Evolutionary conservation across 1,140 invertebrate species (phyloP), one percentile per base, ranked within the genome.

Genomic region (Magallana angulata): DNA sequence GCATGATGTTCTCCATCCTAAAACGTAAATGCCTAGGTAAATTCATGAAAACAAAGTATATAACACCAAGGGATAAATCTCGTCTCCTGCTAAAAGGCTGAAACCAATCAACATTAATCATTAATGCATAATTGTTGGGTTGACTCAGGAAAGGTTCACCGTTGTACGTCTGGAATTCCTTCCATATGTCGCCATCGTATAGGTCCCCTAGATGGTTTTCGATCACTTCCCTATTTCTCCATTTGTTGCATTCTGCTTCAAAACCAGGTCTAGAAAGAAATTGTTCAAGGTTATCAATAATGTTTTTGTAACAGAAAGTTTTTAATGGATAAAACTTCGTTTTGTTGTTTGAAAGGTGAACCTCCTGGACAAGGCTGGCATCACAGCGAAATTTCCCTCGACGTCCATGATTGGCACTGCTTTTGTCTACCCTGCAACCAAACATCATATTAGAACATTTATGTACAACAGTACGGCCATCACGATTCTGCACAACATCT

Each of bases 111-210:
- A 88, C 56, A 85, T 88, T 88, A 24, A 88, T 12, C 62, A 88
- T 85, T 11, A 84, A 11, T 36, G 81, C 82, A 85, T 88, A 81
- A 60, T 84, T 80, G 56, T 76, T 81, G 3, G 68, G 57, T n/a
- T 80, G 48, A 82, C 56, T 48, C 68, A 86, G 59, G 59, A 86
- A 86, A 24, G 68, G 56, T 80, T 76, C 64, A 18, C 56, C 57
- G 14, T 30, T 7, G 57, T 30, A 62, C 1, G 14, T 57, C 80
- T 82, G 82, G 57, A 87, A 90, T 58, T 90, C 85, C 56, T 85
- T n/a, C 87, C 89, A 90, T 30, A 90, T 83, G 18, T 57, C 57
- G 0, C 87, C 89, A 89, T 90, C 87, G 87, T 85, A 89, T 14
- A 90, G n/a, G 57, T 90, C 89, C 24, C 82, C 82, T 5, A 84